Evolutionary conservation across 2,888 invertebrate genomes (phyloP).

Genomic region (Anarsia innoxiella): DNA sequence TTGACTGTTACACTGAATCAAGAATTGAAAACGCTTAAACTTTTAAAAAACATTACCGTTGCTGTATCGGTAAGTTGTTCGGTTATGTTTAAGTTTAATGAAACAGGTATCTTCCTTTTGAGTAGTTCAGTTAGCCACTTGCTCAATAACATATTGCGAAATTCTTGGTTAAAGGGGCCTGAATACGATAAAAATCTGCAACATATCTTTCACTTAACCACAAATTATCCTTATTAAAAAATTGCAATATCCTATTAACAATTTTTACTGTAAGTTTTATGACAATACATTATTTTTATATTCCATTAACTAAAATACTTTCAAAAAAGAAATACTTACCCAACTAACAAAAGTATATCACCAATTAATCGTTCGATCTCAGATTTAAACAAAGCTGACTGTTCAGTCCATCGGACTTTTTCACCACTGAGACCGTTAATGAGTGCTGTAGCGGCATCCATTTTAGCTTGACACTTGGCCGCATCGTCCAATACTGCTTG

Average conservation of each 20-base stretch:
- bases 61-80: constrained; percentile 87
- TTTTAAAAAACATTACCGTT: constrained; percentile 69
- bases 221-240: too few relatives aligned
- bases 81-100: constrained; percentile 84
- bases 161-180: constrained; percentile 95
- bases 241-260: too few relatives aligned
- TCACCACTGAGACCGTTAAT: constrained; percentile 92
- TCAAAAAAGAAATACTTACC: constrained; percentile 35
- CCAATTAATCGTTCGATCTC: constrained; percentile 90
- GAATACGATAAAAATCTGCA: constrained; percentile 86
- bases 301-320: too few relatives aligned
- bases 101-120: constrained; percentile 83
- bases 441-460: constrained; percentile 90
- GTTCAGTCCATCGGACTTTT: constrained; percentile 90
- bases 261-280: too few relatives aligned
- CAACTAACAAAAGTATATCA: constrained; percentile 86
- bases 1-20: too few relatives aligned
- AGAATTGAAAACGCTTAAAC: too few relatives aligned
- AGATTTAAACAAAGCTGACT: constrained; percentile 85
- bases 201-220: too few relatives aligned
- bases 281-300: too few relatives aligned
- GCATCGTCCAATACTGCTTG: constrained; percentile 87
- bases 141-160: constrained; percentile 77
- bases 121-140: constrained; percentile 82
- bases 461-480: constrained; percentile 87